Evolutionary conservation across 2,113 vertebrate genomes (phyloP).

Genomic region (Petrocephalus zakoni): DNA sequence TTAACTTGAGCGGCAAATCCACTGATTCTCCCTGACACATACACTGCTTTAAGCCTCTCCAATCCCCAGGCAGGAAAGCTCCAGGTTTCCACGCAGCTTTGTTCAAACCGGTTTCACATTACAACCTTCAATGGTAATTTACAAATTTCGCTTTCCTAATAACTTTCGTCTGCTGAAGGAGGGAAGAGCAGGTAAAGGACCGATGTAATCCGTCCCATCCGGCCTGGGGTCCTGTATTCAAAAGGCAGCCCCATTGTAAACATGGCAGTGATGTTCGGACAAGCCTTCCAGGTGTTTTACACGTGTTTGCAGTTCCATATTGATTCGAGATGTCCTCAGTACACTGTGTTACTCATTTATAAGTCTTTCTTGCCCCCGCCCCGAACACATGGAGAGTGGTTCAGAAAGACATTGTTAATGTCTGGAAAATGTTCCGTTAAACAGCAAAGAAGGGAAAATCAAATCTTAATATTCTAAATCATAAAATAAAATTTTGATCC

Average conservation of each 20-base stretch:
- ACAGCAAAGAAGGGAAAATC: conserved; percentile 33
- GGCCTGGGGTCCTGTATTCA: not conserved
- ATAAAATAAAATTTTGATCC: not conserved
- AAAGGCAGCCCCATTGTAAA: not conserved
- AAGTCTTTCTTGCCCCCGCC: not conserved
- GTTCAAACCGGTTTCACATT: conserved; percentile 57
- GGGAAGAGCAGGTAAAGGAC: conserved; percentile 53
- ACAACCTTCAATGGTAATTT: conserved; percentile 56
- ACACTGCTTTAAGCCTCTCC: conserved; percentile 16
- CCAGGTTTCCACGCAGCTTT: conserved; percentile 36
- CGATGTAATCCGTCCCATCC: not conserved
- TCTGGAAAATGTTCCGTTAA: not conserved
- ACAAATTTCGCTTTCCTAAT: conserved; percentile 56
- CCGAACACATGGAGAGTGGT: not conserved
- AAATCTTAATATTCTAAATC: conserved; percentile 12
- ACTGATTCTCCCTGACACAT: conserved; percentile 27
- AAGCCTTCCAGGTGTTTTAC: not conserved
- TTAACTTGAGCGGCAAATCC: conserved; percentile 22
- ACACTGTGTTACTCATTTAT: not conserved
- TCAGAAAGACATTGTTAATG: not conserved
- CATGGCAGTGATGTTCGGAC: not conserved
- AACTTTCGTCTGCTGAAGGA: conserved; percentile 58
- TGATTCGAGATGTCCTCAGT: not conserved
- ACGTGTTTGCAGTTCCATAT: not conserved
- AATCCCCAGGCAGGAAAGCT: conserved; percentile 25